Evolutionary conservation across 2,797 vertebrate species (phyloP).

Genomic region (Columba guinea): DNA sequence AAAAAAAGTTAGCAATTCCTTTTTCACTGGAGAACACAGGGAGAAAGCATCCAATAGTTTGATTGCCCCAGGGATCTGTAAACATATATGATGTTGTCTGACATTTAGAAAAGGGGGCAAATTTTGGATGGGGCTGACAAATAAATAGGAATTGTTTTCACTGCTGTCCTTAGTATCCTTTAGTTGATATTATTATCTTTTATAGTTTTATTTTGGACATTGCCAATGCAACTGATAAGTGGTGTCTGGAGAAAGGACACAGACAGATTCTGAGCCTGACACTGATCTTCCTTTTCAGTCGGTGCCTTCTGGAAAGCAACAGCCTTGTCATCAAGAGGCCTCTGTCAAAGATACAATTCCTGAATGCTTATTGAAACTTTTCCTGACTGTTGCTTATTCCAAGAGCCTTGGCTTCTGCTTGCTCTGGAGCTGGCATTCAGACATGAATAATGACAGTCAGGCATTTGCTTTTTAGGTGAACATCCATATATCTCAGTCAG

Average conservation of each 20-base stretch:
- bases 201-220: neutral
- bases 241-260: neutral
- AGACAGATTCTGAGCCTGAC: neutral
- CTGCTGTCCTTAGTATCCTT: neutral
- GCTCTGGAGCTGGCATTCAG: neutral
- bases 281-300: neutral
- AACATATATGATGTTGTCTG: neutral
- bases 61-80: neutral
- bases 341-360: neutral
- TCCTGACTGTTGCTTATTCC: neutral
- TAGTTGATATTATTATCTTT: neutral
- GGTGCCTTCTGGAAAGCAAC: neutral
- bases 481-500: slow-evolving; percentile 23
- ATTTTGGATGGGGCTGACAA: neutral
- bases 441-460: slow-evolving; percentile 45
- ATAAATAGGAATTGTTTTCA: neutral
- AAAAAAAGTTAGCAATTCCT: neutral
- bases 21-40: neutral
- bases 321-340: neutral
- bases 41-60: neutral
- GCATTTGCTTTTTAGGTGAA: slow-evolving; percentile 57
- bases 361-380: neutral
- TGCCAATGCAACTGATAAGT: neutral
- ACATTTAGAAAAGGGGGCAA: neutral
- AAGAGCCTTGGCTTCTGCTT: slow-evolving; percentile 24